Percentiles rank a stretch among this genome's conserved stretches.
phyloP scores from a whole-genome alignment of 2,797 vertebrate genomes.

The Erpetoichthys calabaricus region DNA sequence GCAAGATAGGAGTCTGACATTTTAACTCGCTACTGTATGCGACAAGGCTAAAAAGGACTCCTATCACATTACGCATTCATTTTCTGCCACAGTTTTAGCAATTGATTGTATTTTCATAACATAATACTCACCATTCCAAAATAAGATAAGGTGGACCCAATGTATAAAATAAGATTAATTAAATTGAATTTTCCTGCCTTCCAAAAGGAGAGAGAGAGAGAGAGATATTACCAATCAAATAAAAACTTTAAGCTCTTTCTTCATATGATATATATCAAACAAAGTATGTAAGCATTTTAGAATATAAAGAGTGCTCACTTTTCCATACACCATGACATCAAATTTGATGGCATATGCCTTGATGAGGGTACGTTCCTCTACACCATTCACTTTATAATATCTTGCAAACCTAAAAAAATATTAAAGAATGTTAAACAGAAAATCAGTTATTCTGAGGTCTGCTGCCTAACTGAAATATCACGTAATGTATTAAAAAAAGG shows the following conservation, averaged over 20 bases:
- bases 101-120: neutral
- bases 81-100: neutral
- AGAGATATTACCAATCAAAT: neutral
- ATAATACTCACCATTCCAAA: slow-evolving; percentile 59
- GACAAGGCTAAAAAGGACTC: neutral
- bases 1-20: neutral
- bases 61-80: neutral
- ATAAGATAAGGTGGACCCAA: slow-evolving; percentile 63
- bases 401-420: slow-evolving; percentile 51
- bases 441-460: neutral
- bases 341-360: slow-evolving; percentile 74
- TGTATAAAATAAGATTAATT: slow-evolving; percentile 54
- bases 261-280: too few relatives aligned
- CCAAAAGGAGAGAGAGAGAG: slow-evolving; percentile 10
- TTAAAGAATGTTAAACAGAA: slow-evolving; percentile 3
- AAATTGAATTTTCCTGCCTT: slow-evolving; percentile 65
- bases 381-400: slow-evolving; percentile 44
- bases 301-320: slow-evolving; percentile 30
- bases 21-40: neutral
- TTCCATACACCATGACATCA: slow-evolving; percentile 74
- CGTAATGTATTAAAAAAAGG: too few relatives aligned
- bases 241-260: neutral
- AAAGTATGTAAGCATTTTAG: too few relatives aligned
- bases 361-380: slow-evolving; percentile 57
- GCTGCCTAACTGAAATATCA: too few relatives aligned